Percentiles rank a stretch among this genome's conserved stretches.
Conservation (phyloP, 1,140 invertebrate genomes). For the Drosophila mauritiana region DNA sequence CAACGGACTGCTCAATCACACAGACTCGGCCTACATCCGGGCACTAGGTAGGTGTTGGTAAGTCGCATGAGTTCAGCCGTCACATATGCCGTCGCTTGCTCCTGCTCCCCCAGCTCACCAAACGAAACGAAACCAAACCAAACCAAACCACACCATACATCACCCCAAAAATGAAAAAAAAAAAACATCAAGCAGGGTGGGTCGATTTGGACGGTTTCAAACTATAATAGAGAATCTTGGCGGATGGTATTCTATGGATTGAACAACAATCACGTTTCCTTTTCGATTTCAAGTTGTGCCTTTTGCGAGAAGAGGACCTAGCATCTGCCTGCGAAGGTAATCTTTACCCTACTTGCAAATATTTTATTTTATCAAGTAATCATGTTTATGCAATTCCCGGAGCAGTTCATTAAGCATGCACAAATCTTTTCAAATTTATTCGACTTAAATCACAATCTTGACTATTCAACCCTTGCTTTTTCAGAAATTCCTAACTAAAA, state of each 20-base stretch:
- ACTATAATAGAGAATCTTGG: conserved; percentile 7
- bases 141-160: conserved; percentile 4
- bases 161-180: conserved; percentile 1
- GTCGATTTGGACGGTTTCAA: conserved; percentile 14
- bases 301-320: conserved; percentile 1
- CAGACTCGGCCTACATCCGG: conserved; percentile 98
- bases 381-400: background rate
- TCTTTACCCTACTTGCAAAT: background rate
- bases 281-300: conserved; percentile 5
- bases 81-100: conserved; percentile 70
- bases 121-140: background rate
- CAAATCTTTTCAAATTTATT: background rate
- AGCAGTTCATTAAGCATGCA: background rate
- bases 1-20: conserved; percentile 97
- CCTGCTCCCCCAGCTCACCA: conserved; percentile 53
- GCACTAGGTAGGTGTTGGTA: conserved; percentile 99
- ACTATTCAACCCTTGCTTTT: background rate
- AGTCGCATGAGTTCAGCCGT: conserved; percentile 88
- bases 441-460: background rate
- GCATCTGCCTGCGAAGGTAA: conserved; percentile 13
- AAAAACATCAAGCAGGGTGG: conserved; percentile 11
- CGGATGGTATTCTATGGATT: conserved; percentile 2
- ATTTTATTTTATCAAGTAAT: no score
- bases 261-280: conserved; percentile 15
- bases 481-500: background rate